Evolutionary conservation across 2,888 invertebrate genomes (phyloP).

Genomic region (Drosophila neotestacea): DNA sequence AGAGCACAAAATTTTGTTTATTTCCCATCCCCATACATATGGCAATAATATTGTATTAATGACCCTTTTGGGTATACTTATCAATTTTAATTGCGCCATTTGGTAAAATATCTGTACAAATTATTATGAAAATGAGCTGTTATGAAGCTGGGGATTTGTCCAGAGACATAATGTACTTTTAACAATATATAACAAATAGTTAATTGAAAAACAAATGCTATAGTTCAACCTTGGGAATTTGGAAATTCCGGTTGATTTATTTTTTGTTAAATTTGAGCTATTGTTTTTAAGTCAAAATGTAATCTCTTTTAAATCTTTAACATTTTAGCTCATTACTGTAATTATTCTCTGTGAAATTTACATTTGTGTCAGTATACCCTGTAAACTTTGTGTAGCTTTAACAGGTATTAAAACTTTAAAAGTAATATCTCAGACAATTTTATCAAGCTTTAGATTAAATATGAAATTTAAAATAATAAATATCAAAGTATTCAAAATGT

Average conservation of each 20-base stretch:
- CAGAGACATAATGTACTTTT: background rate
- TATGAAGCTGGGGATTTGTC: background rate
- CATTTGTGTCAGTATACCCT: background rate
- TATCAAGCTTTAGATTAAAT: too few relatives aligned
- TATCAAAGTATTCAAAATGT: too few relatives aligned
- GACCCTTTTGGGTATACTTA: background rate
- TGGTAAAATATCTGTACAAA: background rate
- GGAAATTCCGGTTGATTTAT: background rate
- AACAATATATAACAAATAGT: background rate
- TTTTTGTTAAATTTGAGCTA: background rate
- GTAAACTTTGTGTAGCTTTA: background rate
- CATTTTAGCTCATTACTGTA: background rate
- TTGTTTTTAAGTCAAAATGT: background rate
- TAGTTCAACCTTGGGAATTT: background rate
- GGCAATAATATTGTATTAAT: background rate
- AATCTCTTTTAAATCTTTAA: background rate
- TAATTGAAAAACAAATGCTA: background rate
- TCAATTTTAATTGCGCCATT: slow-evolving; percentile 7
- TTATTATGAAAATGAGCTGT: background rate
- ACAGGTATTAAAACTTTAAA: background rate
- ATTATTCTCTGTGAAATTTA: background rate
- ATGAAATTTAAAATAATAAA: too few relatives aligned
- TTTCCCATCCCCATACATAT: background rate
- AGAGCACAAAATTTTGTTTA: slow-evolving; percentile 1
- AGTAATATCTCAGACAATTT: too few relatives aligned